Conservation (phyloP, 1,140 invertebrate species). For the Bombus vancouverensis region DNA sequence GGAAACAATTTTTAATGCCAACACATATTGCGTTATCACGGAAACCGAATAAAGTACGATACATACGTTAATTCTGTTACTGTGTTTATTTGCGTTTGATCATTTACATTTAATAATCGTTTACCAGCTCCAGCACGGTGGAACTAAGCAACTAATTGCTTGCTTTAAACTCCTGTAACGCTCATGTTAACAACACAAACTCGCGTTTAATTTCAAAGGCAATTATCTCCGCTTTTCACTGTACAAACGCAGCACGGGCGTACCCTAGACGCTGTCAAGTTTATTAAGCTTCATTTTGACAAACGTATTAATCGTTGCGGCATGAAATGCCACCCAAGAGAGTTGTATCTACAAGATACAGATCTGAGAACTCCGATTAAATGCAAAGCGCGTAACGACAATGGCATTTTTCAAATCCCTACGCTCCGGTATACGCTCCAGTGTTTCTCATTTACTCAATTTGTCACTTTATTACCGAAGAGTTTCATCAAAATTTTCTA, state of each 20-base stretch:
- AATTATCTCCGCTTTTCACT: slow-evolving; percentile 26
- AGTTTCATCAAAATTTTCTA: too few relatives aligned
- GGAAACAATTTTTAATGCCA: background rate
- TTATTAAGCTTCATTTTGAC: background rate
- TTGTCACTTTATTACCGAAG: too few relatives aligned
- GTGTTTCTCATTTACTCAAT: background rate
- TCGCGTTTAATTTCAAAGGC: slow-evolving; percentile 10
- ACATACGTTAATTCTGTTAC: background rate
- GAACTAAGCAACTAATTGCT: slow-evolving; percentile 45
- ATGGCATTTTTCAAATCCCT: background rate
- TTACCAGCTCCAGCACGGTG: slow-evolving; percentile 3
- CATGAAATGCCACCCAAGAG: background rate
- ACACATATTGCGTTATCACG: background rate
- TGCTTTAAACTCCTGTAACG: slow-evolving; percentile 4
- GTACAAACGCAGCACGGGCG: background rate
- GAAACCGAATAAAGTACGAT: slow-evolving; percentile 9
- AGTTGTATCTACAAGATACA: background rate
- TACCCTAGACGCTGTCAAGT: background rate
- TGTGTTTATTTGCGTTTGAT: slow-evolving; percentile 1
- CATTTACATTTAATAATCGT: slow-evolving; percentile 50
- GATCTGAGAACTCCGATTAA: background rate
- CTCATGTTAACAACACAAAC: slow-evolving; percentile 28
- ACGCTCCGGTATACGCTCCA: background rate
- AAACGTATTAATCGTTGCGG: background rate
- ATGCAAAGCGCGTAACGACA: too few relatives aligned